phyloP scores from a whole-genome alignment of 2,113 vertebrate species.

The Phaetusa simplex region DNA sequence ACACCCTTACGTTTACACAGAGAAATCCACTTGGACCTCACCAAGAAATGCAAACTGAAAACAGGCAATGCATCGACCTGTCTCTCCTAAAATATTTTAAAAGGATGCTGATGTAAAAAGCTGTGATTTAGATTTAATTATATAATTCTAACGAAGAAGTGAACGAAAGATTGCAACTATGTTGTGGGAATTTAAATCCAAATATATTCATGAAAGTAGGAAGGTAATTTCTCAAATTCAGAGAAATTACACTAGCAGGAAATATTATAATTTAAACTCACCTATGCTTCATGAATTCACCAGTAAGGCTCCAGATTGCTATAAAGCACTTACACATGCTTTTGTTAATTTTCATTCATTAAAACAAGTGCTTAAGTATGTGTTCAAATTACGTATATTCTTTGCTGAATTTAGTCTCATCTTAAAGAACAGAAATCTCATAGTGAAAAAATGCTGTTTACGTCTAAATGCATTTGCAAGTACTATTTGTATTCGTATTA shows the following conservation, averaged over 20 bases:
- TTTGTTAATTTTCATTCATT: not conserved
- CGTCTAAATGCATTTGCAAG: not conserved
- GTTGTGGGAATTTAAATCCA: not conserved
- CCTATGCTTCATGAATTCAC: not conserved
- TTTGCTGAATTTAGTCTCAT: not conserved
- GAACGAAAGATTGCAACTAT: not conserved
- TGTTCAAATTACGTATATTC: not conserved
- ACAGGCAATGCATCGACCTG: not conserved
- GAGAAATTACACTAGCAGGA: not conserved
- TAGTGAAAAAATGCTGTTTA: not conserved
- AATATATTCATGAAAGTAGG: not conserved
- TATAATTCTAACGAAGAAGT: not conserved
- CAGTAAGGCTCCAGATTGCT: not conserved
- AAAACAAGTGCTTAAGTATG: not conserved
- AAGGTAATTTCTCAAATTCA: not conserved
- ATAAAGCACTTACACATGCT: not conserved
- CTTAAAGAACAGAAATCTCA: not conserved
- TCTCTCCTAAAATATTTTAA: not conserved
- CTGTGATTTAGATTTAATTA: not conserved
- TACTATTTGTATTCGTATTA: not conserved
- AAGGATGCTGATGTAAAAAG: not conserved
- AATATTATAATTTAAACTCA: not conserved
- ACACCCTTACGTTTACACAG: not conserved
- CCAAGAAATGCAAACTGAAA: not conserved
- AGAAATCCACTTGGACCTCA: not conserved